These are phyloP conservation scores for Malurus splendens DNA, from an alignment of 2,797 vertebrate genomes.

Conservation along the genomic window DNA sequence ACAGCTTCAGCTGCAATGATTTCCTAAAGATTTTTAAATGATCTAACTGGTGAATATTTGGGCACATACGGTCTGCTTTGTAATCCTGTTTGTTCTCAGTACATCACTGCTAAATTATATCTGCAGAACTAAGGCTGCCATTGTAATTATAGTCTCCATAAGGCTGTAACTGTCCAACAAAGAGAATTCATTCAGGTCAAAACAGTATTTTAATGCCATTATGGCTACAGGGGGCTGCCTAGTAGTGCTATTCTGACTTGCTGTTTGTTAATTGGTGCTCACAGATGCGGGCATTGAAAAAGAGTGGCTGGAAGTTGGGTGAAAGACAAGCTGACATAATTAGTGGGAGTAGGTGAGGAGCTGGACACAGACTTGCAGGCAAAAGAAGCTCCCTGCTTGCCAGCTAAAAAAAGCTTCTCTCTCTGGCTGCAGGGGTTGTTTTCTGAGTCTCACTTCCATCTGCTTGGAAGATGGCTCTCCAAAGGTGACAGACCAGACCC, in stretches of 20 bases:
- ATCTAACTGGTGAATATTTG: conserved; percentile 35
- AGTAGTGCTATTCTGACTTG: neutral
- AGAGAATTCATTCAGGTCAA: conserved; percentile 56
- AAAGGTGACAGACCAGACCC: conserved; percentile 50
- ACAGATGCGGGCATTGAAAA: conserved; percentile 50
- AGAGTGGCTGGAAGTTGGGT: conserved; percentile 4
- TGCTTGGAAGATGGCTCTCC: conserved; percentile 13
- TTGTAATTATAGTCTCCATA: conserved; percentile 46
- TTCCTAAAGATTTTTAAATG: conserved; percentile 58
- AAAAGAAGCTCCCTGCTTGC: neutral
- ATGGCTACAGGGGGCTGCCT: conserved; percentile 20
- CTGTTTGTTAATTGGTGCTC: conserved; percentile 57
- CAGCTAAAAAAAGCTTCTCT: conserved; percentile 10
- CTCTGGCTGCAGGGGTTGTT: conserved; percentile 15
- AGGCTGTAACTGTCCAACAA: conserved; percentile 57
- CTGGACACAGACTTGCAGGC: neutral
- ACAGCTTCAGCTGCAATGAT: conserved; percentile 40
- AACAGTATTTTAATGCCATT: conserved; percentile 54
- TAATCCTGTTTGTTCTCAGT: conserved; percentile 44
- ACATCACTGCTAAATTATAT: conserved; percentile 32
- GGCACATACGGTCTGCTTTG: conserved; percentile 3
- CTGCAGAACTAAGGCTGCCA: neutral
- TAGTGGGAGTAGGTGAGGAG: conserved; percentile 18
- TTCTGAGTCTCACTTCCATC: conserved; percentile 1
- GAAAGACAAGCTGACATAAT: conserved; percentile 53